These are phyloP conservation scores for Micropoecilia bifurca DNA, from an alignment of 2,797 vertebrate species.

Conservation along the genomic window DNA sequence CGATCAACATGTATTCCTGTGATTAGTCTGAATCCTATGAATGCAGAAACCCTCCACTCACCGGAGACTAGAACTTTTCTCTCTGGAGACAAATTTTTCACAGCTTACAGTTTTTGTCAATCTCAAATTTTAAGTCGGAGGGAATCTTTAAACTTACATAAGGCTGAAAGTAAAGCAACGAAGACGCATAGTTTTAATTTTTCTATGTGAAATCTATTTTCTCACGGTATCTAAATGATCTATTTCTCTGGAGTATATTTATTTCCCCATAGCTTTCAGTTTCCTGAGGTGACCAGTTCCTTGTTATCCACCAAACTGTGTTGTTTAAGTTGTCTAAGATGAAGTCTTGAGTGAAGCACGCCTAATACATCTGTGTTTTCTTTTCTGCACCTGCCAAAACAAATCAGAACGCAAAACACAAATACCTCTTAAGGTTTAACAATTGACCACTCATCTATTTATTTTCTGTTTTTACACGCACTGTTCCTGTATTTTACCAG, in stretches of 20 bases:
- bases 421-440: background rate
- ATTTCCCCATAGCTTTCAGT: conserved; percentile 11
- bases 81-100: no score
- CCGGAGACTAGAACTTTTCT: background rate
- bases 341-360: conserved; percentile 24
- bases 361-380: background rate
- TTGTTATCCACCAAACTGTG: conserved; percentile 7
- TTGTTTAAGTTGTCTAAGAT: conserved; percentile 20
- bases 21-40: background rate
- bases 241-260: background rate
- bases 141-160: background rate
- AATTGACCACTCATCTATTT: background rate
- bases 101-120: background rate
- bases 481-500: background rate
- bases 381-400: background rate
- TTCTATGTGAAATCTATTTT: conserved; percentile 9
- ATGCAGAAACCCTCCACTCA: background rate
- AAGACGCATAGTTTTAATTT: background rate
- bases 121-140: background rate
- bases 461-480: background rate
- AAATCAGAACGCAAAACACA: background rate
- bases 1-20: background rate
- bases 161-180: background rate
- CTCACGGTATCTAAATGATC: conserved; percentile 3
- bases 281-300: conserved; percentile 20